Evolutionary conservation across 2,797 vertebrate species (phyloP).

Genomic region (Alectoris magna): DNA sequence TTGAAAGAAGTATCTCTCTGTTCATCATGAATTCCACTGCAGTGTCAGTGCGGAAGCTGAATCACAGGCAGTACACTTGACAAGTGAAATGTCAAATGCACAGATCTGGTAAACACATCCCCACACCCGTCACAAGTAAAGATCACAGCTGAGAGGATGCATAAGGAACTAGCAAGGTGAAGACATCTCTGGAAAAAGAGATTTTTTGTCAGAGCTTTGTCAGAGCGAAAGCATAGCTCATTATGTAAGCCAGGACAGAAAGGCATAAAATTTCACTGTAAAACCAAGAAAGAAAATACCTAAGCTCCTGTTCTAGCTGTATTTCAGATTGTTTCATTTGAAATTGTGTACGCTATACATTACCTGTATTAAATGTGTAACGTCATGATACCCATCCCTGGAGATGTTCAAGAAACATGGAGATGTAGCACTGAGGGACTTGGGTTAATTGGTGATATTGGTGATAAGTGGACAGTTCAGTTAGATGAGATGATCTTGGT

Average conservation of each 20-base stretch:
- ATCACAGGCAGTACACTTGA: neutral
- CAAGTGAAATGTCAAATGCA: neutral
- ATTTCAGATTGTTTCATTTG: neutral
- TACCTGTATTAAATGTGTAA: neutral
- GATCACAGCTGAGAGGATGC: accelerated
- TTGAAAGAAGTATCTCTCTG: neutral
- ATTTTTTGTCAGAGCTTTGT: no score
- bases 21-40: neutral
- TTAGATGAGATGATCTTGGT: no score
- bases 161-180: neutral
- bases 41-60: neutral
- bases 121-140: neutral
- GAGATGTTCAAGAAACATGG: no score
- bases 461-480: no score
- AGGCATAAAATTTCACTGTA: neutral
- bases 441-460: no score
- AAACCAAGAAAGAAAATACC: neutral
- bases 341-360: neutral
- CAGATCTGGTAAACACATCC: neutral
- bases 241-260: neutral
- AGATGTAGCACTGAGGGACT: no score
- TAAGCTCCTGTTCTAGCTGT: neutral
- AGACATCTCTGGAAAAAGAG: neutral
- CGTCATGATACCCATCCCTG: neutral
- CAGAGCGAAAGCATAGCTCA: neutral